Evolutionary conservation across 2,888 invertebrate species (phyloP).

Genomic region (Formica aserva): DNA sequence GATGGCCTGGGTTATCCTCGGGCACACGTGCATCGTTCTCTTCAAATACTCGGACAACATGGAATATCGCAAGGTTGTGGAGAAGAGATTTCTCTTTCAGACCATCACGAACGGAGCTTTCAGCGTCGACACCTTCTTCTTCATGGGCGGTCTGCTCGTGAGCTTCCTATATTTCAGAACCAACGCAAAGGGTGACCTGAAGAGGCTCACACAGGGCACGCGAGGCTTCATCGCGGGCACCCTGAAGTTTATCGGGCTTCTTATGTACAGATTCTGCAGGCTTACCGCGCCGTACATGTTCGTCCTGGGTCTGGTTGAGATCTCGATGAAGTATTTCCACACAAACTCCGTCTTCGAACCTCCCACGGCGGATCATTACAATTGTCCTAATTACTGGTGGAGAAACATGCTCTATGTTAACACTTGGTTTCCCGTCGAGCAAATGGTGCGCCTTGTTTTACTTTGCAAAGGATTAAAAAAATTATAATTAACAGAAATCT

Average conservation of each 20-base stretch:
- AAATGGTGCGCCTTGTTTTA: slow-evolving; percentile 89
- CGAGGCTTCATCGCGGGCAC: slow-evolving; percentile 82
- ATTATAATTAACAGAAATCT: background rate
- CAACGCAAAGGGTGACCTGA: slow-evolving; percentile 86
- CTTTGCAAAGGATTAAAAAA: background rate
- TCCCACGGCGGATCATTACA: slow-evolving; percentile 92
- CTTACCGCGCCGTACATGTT: slow-evolving; percentile 94
- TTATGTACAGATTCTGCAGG: slow-evolving; percentile 90
- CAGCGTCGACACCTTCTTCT: slow-evolving; percentile 86
- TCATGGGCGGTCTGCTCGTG: slow-evolving; percentile 91
- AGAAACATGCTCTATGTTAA: slow-evolving; percentile 94
- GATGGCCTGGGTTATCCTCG: slow-evolving; percentile 86
- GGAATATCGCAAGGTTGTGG: slow-evolving; percentile 84
- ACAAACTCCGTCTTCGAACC: slow-evolving; percentile 94
- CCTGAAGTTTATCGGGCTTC: slow-evolving; percentile 90
- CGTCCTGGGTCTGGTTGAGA: slow-evolving; percentile 93
- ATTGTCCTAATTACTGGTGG: slow-evolving; percentile 96
- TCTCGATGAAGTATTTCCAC: slow-evolving; percentile 95
- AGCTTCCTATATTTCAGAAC: slow-evolving; percentile 95
- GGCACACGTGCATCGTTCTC: slow-evolving; percentile 89
- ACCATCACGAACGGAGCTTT: slow-evolving; percentile 85
- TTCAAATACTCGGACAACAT: slow-evolving; percentile 94
- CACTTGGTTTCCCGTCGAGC: slow-evolving; percentile 93
- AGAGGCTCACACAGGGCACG: slow-evolving; percentile 86
- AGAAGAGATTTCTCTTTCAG: slow-evolving; percentile 85